Evolutionary conservation across 92 coral and sea anemone genomes (phyloP), one percentile per base, ranked within the genome.

Genomic region (Actinostola sp.): DNA sequence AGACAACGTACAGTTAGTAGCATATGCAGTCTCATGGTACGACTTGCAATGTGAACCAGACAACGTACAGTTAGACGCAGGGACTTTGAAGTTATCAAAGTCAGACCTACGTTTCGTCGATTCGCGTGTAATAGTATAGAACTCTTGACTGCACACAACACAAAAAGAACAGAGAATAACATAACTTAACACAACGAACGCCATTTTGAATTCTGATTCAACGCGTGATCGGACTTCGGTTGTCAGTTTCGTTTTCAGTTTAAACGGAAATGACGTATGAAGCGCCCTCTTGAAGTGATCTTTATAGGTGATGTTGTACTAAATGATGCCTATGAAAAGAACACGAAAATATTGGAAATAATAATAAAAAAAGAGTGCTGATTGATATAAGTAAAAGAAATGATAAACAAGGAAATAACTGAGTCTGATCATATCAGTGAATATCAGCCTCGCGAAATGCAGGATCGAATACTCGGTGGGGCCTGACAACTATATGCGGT

Each of bases 1-100:
- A 35, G 65, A 42, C 9, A 1, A 41, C 10, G 58, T 55, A 55
- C 66, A 59, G n/a, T n/a, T n/a, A 30, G 59, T 7, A 46, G 14
- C 36, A 31, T 1, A 64, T 20, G 72, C 59, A 0, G 10, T 0
- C 17, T 29, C 14, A 6, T 49, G 26, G 48, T 27, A 49, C 24
- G 58, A 49, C 16, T 46, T 46, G 28, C 72, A 67, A 11, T 67
- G 23, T 15, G 39, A 54, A 41, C 53, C 52, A 35, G 65, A 42
- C 9, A 1, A 41, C 10, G 58, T 55, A 55, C 66, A 59, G 15
- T 14, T 55, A 0, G 38, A 54, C 8, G 63, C 7, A 25, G 64
- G 53, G 32, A 59, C 51, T 36, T 54, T 21, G 15, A 55, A 71
- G 1, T 15, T 7, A 43, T 71, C 66, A 24, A 16, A 0, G 25